Evolutionary conservation across 1,140 invertebrate genomes (phyloP).

Genomic region (Globodera rostochiensis): DNA sequence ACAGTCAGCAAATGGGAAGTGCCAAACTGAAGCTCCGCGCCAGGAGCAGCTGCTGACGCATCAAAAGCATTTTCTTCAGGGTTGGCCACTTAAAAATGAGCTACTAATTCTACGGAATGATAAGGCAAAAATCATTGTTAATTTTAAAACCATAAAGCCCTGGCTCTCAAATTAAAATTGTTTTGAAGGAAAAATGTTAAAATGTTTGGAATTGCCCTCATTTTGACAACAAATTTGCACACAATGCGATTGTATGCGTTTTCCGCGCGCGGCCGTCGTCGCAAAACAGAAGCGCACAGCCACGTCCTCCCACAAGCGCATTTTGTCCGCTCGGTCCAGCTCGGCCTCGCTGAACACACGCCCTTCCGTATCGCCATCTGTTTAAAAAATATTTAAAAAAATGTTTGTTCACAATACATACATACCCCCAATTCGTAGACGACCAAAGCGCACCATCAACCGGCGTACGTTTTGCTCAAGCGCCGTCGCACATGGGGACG

Average conservation of each 20-base stretch:
- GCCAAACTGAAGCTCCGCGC: constrained; percentile 39
- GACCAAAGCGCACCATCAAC: constrained; percentile 28
- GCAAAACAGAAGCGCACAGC: constrained; percentile 46
- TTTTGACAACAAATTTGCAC: not conserved
- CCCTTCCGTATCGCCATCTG: constrained; percentile 1
- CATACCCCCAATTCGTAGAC: constrained; percentile 23
- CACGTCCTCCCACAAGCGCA: constrained; percentile 39
- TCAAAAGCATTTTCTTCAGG: constrained; percentile 4
- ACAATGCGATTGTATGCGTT: constrained; percentile 36
- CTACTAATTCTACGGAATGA: too few species aligned
- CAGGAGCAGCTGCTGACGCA: constrained; percentile 29
- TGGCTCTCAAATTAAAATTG: too few species aligned
- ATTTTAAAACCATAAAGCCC: too few species aligned
- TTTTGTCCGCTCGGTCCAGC: constrained; percentile 2
- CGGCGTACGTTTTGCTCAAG: constrained; percentile 31
- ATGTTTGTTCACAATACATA: not conserved
- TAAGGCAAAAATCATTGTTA: too few species aligned
- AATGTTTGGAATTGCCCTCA: too few species aligned
- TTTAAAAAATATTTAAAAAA: not conserved
- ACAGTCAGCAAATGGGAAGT: constrained; percentile 37
- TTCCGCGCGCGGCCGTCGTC: constrained; percentile 38
- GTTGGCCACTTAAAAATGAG: constrained; percentile 17
- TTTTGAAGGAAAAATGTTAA: too few species aligned
- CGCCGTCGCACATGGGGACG: constrained; percentile 29
- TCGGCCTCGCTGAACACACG: constrained; percentile 39